Conservation (phyloP, 2,888 invertebrate species). For the Toxonevra muliebris region DNA sequence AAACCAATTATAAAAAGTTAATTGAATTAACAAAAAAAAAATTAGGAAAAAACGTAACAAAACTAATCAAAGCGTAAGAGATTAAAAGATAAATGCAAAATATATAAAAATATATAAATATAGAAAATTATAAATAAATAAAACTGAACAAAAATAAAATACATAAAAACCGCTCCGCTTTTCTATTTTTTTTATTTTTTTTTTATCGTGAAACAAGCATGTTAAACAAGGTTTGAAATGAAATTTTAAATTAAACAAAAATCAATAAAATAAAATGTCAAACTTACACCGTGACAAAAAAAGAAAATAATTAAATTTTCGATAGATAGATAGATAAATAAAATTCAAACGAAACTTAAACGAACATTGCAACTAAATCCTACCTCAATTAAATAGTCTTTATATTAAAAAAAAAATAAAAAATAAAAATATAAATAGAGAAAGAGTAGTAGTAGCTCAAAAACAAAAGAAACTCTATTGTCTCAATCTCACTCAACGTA, state of each 20-base stretch:
- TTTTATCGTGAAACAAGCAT: too few species aligned
- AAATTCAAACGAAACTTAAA: background rate
- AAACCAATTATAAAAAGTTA: too few species aligned
- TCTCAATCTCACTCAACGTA: background rate
- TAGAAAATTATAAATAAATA: background rate
- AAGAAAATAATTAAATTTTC: background rate
- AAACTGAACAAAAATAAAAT: background rate
- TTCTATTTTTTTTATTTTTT: too few species aligned
- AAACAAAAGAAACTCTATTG: too few species aligned
- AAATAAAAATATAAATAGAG: constrained; percentile 13
- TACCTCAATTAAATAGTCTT: constrained; percentile 14
- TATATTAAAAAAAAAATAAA: background rate
- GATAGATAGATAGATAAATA: background rate
- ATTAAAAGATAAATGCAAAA: constrained; percentile 45
- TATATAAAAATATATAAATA: background rate
- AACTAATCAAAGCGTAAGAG: background rate
- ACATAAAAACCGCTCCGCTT: too few species aligned
- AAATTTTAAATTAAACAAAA: background rate
- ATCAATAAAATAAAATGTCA: background rate
- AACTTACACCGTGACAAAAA: background rate
- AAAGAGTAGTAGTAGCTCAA: too few species aligned
- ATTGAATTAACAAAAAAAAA: constrained; percentile 12
- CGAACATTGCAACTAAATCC: constrained; percentile 16
- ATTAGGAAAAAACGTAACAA: background rate
- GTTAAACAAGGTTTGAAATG: too few species aligned